Evolutionary conservation across 1,140 invertebrate species (phyloP).

Genomic region (Cyclargus thomasi): DNA sequence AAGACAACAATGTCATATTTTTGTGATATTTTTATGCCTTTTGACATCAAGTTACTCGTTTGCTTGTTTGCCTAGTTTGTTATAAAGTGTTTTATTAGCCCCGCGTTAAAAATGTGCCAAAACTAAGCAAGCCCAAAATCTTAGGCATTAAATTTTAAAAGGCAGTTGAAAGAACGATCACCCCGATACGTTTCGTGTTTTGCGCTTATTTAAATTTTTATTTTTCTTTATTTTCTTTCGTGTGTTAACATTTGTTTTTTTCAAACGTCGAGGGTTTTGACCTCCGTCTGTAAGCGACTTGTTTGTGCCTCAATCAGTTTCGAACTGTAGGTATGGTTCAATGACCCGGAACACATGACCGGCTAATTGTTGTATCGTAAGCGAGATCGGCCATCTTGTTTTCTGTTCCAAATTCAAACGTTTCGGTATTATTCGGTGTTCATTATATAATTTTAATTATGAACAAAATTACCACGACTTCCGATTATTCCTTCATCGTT

Average conservation of each 20-base stretch:
- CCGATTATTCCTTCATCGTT: too few species aligned
- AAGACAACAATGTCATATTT: too few species aligned
- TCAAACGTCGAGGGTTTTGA: neutral
- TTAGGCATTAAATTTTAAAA: neutral
- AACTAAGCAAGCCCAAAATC: neutral
- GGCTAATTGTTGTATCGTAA: constrained; percentile 10
- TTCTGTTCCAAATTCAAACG: neutral
- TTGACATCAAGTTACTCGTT: too few species aligned
- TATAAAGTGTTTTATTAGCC: neutral
- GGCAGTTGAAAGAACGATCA: neutral
- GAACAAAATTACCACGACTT: too few species aligned
- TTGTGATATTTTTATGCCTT: too few species aligned
- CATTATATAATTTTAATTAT: too few species aligned
- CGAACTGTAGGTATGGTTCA: constrained; percentile 11
- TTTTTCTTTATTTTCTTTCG: constrained; percentile 8
- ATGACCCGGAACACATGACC: constrained; percentile 13
- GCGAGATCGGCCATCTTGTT: constrained; percentile 1
- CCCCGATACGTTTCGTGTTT: neutral
- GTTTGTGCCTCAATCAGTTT: constrained; percentile 1
- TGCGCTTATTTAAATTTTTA: neutral
- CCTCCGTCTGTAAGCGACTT: neutral
- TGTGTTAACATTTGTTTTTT: constrained; percentile 1
- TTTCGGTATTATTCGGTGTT: too few species aligned
- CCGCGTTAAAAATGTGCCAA: neutral
- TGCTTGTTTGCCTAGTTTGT: too few species aligned